Evolutionary conservation across 1,140 invertebrate species (phyloP), one percentile per base, ranked within the genome.

Genomic region (Neotoxoptera formosana): DNA sequence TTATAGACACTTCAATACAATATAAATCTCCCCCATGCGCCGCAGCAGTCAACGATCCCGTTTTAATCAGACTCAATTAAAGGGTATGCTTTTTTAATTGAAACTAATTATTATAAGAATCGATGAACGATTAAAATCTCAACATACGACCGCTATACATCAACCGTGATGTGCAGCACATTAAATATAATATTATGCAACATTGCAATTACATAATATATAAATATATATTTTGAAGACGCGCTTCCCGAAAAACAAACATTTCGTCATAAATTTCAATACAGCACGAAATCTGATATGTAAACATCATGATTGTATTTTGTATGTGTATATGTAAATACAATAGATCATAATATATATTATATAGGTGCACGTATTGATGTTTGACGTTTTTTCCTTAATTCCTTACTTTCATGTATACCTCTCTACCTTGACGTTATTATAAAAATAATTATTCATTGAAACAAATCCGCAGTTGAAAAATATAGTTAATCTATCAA

Each of bases 21-120:
- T n/a, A 17, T n/a, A 20, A 48, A 48, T 89, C 88, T 48, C 91
- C 91, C 76, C 76, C 36, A 41, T 45, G 21, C 7, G 84, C 7
- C 2, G 23, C 17, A 20, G 8, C 76, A 51, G 91, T 93, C 48
- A 93, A 93, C 91, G 81, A 93, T 93, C 81, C 56, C 48, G 14
- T 93, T 93, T 93, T 67, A 93, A 93, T 93, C 91, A 56, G 23
- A 20, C 23, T 41, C 91, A 93, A 93, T 93, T 93, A 86, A 93
- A 93, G 21, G 47, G 76, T 92, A 81, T 51, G 76, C 8, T 83
- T 48, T 81, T 81, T 51, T 84, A 51, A 92, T 92, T 92, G 67
- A 83, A 25, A 48, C 53, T 84, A 92, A 92, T 92, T 92, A 92
- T 53, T 25, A n/a, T 11, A 56, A 34, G 88, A 87, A 89, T 89